phyloP scores from a whole-genome alignment of 2,888 invertebrate genomes.

The Tetropium fuscum region DNA sequence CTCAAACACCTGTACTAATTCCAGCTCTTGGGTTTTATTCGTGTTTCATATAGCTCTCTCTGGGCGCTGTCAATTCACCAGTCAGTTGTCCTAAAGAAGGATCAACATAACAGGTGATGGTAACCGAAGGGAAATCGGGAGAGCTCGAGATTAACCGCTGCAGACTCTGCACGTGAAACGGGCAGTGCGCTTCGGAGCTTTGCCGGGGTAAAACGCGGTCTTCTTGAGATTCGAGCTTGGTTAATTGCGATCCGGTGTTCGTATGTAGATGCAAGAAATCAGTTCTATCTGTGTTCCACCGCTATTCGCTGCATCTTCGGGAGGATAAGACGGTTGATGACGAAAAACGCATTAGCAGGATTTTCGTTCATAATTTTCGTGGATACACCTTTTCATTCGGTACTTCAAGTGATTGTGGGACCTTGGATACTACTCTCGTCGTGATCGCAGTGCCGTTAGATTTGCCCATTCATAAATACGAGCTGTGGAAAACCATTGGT shows the following conservation, averaged over 20 bases:
- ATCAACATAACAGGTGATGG: slow-evolving; percentile 56
- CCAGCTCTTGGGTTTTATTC: slow-evolving; percentile 25
- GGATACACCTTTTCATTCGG: slow-evolving; percentile 25
- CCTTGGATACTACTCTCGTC: slow-evolving; percentile 29
- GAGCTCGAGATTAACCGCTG: slow-evolving; percentile 51
- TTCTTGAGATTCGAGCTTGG: slow-evolving; percentile 14
- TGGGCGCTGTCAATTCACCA: slow-evolving; percentile 37
- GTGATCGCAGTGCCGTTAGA: slow-evolving; percentile 26
- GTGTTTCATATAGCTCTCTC: slow-evolving; percentile 30
- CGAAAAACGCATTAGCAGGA: too few species aligned
- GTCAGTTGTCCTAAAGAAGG: slow-evolving; percentile 44
- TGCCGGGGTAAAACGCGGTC: slow-evolving; percentile 34
- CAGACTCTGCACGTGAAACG: slow-evolving; percentile 55
- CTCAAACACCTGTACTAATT: slow-evolving; percentile 36
- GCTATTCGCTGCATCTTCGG: slow-evolving; percentile 3
- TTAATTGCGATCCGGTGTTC: slow-evolving; percentile 11
- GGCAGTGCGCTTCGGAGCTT: slow-evolving; percentile 53
- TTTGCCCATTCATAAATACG: slow-evolving; percentile 30
- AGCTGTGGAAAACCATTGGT: slow-evolving; percentile 8
- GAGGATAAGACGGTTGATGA: too few species aligned
- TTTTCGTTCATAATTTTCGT: too few species aligned
- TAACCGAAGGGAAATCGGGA: slow-evolving; percentile 46
- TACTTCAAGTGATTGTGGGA: slow-evolving; percentile 27
- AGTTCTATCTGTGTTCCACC: slow-evolving; percentile 6
- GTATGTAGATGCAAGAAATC: not conserved